Conservation (phyloP, 2,113 vertebrate genomes). For the Myotis lucifugus region DNA sequence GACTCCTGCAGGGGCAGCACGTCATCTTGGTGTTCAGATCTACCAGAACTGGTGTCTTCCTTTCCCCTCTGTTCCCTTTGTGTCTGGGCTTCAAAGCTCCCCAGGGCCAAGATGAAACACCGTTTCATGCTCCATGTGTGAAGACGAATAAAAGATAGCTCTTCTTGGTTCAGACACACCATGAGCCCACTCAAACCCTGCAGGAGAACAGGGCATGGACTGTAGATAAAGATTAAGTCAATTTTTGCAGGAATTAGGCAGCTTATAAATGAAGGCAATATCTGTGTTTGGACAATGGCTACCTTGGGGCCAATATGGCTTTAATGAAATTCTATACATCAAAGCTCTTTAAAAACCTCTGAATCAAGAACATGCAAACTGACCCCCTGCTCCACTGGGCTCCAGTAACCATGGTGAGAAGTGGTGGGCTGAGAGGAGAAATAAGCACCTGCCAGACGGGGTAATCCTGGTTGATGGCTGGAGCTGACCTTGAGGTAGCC, state of each 20-base stretch:
- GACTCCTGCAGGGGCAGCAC: neutral
- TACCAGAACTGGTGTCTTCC: neutral
- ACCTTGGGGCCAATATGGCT: constrained; percentile 43
- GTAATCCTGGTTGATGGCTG: neutral
- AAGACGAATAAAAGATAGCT: constrained; percentile 63
- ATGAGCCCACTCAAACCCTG: constrained; percentile 46
- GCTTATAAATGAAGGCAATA: constrained; percentile 74
- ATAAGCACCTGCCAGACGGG: neutral
- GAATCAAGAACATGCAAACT: constrained; percentile 29
- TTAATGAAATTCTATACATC: constrained; percentile 76
- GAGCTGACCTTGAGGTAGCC: neutral
- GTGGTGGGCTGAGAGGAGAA: neutral
- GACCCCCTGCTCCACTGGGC: neutral
- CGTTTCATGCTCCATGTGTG: constrained; percentile 44
- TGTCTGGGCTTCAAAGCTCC: constrained; percentile 57
- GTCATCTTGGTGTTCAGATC: neutral
- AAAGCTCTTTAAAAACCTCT: constrained; percentile 45
- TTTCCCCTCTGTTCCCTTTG: constrained; percentile 34
- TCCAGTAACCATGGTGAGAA: neutral
- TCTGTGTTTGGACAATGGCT: constrained; percentile 71
- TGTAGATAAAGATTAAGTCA: constrained; percentile 64
- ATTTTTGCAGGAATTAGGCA: constrained; percentile 64
- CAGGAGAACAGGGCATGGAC: constrained; percentile 61
- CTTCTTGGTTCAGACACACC: constrained; percentile 38
- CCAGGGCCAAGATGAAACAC: constrained; percentile 60